Conservation (phyloP, 2,113 vertebrate species). For the Hipposideros armiger region DNA sequence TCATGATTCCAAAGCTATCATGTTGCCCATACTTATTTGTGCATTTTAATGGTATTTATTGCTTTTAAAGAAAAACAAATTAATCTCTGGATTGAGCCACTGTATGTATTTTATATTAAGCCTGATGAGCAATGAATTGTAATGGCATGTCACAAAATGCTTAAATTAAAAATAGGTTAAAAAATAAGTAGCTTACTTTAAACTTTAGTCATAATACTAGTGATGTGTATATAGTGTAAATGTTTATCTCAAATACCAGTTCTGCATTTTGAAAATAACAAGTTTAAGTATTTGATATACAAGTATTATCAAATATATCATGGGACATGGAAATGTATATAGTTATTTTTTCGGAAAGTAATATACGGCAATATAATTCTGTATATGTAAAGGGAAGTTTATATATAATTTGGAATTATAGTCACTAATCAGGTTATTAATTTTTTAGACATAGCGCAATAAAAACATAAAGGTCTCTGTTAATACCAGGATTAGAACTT, state of each 20-base stretch:
- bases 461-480: slow-evolving; percentile 40
- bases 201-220: slow-evolving; percentile 15
- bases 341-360: neutral
- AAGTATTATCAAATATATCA: slow-evolving; percentile 50
- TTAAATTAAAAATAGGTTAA: slow-evolving; percentile 9
- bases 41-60: neutral
- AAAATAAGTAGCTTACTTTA: neutral
- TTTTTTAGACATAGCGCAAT: slow-evolving; percentile 27
- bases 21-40: neutral
- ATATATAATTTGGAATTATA: neutral
- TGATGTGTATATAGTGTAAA: neutral
- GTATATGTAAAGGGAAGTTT: neutral
- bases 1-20: neutral
- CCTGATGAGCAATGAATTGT: neutral
- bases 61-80: slow-evolving; percentile 54
- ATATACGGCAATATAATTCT: neutral
- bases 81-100: neutral
- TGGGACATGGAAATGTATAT: neutral
- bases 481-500: slow-evolving; percentile 68
- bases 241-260: neutral
- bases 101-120: neutral
- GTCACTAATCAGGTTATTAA: slow-evolving; percentile 16
- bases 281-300: slow-evolving; percentile 34
- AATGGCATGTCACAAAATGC: neutral
- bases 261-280: neutral